These are phyloP conservation scores for Patagioenas fasciata DNA, from an alignment of 2,113 vertebrate species.

Conservation along the genomic window DNA sequence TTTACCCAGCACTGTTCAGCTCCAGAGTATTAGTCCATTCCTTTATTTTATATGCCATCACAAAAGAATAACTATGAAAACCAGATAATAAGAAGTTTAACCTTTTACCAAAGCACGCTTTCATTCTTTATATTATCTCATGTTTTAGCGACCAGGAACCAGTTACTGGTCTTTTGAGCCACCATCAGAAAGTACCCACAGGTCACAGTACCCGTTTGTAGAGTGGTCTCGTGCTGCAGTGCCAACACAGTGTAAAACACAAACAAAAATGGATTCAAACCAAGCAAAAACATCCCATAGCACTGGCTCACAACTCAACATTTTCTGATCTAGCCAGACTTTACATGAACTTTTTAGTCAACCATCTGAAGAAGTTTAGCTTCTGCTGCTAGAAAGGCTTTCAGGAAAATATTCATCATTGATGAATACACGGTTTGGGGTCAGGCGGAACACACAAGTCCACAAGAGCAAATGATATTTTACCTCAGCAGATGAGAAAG, in stretches of 20 bases:
- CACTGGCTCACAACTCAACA: neutral
- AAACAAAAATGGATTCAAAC: neutral
- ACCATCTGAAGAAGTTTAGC: neutral
- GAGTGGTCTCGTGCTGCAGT: accelerated
- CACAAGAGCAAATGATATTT: neutral
- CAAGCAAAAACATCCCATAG: neutral
- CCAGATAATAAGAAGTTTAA: neutral
- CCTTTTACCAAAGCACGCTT: accelerated
- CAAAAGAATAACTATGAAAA: neutral
- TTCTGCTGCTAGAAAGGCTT: neutral
- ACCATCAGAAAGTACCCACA: accelerated
- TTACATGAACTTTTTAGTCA: neutral
- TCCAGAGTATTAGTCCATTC: neutral
- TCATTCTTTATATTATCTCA: neutral
- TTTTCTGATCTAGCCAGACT: neutral
- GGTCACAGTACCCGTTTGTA: accelerated
- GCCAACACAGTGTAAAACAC: neutral
- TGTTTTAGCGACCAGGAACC: neutral
- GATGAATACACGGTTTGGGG: neutral
- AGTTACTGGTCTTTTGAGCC: neutral
- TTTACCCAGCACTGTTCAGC: neutral
- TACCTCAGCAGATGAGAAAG: neutral
- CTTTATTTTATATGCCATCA: neutral
- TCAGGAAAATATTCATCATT: neutral
- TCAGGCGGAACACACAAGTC: neutral